Evolutionary conservation across 2,888 invertebrate species (phyloP), one percentile per base, ranked within the genome.

Genomic region (Alloplasta piceator): DNA sequence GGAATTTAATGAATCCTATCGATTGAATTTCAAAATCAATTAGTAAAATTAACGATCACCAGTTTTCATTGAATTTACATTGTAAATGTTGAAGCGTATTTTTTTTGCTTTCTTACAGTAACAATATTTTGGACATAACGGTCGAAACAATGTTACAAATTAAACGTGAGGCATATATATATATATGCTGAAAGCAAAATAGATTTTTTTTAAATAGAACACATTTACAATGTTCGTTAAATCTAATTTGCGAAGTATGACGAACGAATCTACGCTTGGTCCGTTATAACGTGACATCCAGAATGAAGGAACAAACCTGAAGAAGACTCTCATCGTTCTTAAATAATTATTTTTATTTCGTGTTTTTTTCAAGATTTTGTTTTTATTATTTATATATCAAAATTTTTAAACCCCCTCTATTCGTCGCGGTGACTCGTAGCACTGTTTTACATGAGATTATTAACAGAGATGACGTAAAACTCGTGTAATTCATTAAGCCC

Each of bases 401-500:
- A 91, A 91, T 87, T 88, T 87, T 89, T 85, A 85, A 88, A 87
- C 87, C 83, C 89, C 86, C 85, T 87, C 80, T 85, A 83, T 56
- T 36, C 82, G 86, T 87, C 86, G 83, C 83, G 68, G 83, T 79
- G 82, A 83, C 83, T 77, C 80, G 83, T 85, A 85, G 83, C 73
- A 78, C 73, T 70, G 64, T 76, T 76, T 7, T 55, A 78, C 77
- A 78, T 60, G 73, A 80, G 64, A 77, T 64, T 36, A 52, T 52
- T 55, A 73, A 70, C 73, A 70, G 52, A 58, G 58, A 68, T 43
- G 58, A 70, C 73, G 73, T 41, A 58, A n/a, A 74, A 55, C 52
- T 38, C 76, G 10, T 48, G 12, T 12, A 60, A 26, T 26, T 68
- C 36, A 36, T 63, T 50, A 52, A 68, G 46, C 58, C 50, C 63